Evolutionary conservation across 2,113 vertebrate species (phyloP), one percentile per base, ranked within the genome.

Genomic region (Macquaria australasica): DNA sequence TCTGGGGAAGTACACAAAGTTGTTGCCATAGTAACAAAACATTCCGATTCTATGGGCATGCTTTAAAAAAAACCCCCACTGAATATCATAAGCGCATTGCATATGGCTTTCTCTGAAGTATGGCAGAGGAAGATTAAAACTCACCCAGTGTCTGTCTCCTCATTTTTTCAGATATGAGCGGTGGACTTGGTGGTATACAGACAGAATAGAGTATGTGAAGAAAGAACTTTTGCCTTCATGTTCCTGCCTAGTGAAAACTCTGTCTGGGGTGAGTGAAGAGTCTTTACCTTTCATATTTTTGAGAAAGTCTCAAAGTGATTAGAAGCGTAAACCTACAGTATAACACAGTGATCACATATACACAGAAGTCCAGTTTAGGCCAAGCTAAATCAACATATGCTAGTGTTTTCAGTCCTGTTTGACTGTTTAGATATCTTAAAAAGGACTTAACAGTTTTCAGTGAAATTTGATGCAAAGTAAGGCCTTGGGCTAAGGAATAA

Each of bases 11-110:
- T 77, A 53, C 14, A 28, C n/a, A 45, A 76, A 79, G 60, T 41
- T 50, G 88, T 93, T 92, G 82, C 89, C 69, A 87, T 88, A 12
- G 91, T 28, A 34, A 89, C 87, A 85, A 77, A 78, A 86, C 80
- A 82, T 81, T 80, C 75, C 6, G 9, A 63, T 45, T 58, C 67
- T 31, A 48, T 79, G 37, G 11, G 28, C 14, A 48, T 70, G 63
- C 59, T 80, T 39, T 67, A 69, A 66, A 53, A n/a, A 25, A 67
- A 62, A 64, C n/a, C 41, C 41, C 20, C n/a, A 48, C n/a, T 62
- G 53, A 20, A 45, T 20, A 28, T 73, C 34, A 15, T 23, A 16
- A 39, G 11, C 2, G 2, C 15, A 8, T 16, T 18, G 11, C 68
- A 63, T 2, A 37, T 9, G 55, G n/a, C 37, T 77, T 75, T 55